These are phyloP conservation scores for Tipula unca DNA, from an alignment of 2,888 invertebrate genomes.

Conservation along the genomic window DNA sequence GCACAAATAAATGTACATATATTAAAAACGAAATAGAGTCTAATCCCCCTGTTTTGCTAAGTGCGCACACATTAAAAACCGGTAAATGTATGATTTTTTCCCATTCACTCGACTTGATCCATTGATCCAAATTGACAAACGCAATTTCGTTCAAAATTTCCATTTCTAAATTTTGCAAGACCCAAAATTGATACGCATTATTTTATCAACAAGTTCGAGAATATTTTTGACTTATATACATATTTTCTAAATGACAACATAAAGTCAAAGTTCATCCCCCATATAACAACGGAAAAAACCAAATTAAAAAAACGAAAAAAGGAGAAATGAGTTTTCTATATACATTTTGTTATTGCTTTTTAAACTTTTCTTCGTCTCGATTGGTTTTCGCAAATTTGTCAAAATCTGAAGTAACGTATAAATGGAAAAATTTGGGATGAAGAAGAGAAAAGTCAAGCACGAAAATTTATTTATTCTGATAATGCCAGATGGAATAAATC, in stretches of 20 bases:
- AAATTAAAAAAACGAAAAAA: background rate
- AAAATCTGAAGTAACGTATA: background rate
- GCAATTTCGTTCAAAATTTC: background rate
- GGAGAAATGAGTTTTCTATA: background rate
- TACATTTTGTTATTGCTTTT: background rate
- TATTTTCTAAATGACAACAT: background rate
- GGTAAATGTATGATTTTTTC: background rate
- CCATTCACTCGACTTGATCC: background rate
- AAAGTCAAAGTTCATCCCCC: background rate
- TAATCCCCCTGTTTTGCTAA: background rate
- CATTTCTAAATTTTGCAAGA: background rate
- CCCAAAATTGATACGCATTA: background rate
- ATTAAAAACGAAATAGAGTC: background rate
- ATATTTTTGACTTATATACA: background rate
- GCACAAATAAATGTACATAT: background rate
- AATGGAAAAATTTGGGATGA: background rate
- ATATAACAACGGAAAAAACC: background rate
- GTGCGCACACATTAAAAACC: background rate
- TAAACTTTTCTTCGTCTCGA: background rate
- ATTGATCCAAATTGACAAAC: too few species aligned
- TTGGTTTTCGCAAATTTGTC: background rate
- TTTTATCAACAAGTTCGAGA: background rate
- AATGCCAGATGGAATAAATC: background rate
- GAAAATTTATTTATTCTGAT: background rate
- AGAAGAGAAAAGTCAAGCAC: background rate